Conservation (phyloP, 2,888 invertebrate species). For the Ophion obscuratus region DNA sequence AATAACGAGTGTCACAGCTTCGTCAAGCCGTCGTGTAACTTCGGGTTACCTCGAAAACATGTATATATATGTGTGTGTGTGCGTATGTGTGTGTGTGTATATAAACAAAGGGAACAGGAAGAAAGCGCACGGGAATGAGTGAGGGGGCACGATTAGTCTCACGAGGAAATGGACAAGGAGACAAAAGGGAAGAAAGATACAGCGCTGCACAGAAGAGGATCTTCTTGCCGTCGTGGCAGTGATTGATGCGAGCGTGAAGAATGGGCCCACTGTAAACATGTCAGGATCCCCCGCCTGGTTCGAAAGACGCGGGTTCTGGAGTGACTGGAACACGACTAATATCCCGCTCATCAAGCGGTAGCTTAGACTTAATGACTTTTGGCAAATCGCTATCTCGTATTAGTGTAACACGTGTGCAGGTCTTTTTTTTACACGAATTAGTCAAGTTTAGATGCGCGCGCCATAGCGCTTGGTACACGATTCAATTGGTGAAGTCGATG, state of each 20-base stretch:
- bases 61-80: neutral
- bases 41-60: constrained; percentile 23
- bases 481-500: constrained; percentile 3
- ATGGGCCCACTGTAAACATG: constrained; percentile 82
- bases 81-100: neutral
- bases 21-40: constrained; percentile 19
- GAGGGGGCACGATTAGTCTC: constrained; percentile 25
- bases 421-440: constrained; percentile 20
- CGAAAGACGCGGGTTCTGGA: constrained; percentile 57
- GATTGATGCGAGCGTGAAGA: constrained; percentile 82
- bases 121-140: constrained; percentile 13
- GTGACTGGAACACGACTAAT: constrained; percentile 53
- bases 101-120: constrained; percentile 22
- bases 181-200: constrained; percentile 48
- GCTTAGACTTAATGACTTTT: constrained; percentile 78
- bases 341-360: constrained; percentile 52
- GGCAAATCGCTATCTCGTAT: constrained; percentile 62
- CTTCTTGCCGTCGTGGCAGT: constrained; percentile 76
- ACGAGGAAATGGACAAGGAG: constrained; percentile 39
- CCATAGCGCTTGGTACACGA: neutral
- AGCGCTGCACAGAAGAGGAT: constrained; percentile 60
- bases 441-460: neutral
- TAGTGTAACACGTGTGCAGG: constrained; percentile 39
- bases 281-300: constrained; percentile 74
- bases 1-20: constrained; percentile 57